A percentile compares a stretch with the other conserved stretches of the same genome.
These are phyloP conservation scores for Benthosema pterotum DNA, from an alignment of 2,797 vertebrate genomes.

Conservation along the genomic window DNA sequence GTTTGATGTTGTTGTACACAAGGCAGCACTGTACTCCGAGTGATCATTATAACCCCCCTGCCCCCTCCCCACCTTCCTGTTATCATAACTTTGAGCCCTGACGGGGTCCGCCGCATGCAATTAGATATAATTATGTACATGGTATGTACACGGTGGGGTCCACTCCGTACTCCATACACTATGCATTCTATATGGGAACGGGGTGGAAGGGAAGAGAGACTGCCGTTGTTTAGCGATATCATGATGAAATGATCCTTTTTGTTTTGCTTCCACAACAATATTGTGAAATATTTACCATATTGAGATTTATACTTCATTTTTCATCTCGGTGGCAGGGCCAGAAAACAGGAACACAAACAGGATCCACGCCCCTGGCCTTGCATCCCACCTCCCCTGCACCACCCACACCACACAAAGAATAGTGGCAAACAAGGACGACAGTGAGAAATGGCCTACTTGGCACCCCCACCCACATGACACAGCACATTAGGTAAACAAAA, in stretches of 20 bases:
- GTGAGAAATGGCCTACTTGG: conserved; percentile 56
- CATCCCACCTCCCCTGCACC: conserved; percentile 39
- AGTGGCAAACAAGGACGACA: conserved; percentile 58
- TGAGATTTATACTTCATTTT: conserved; percentile 33
- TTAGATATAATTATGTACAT: conserved; percentile 37
- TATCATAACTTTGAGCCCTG: conserved; percentile 24
- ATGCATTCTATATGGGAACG: conserved; percentile 43
- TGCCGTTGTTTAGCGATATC: conserved; percentile 48
- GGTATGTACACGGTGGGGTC: too few species aligned
- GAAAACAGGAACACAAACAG: conserved; percentile 10
- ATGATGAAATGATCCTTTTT: conserved; percentile 30
- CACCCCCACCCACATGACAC: conserved; percentile 36
- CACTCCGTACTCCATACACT: neutral
- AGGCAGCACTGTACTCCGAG: conserved; percentile 51
- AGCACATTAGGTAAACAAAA: conserved; percentile 60
- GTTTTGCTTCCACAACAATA: conserved; percentile 43
- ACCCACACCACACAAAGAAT: conserved; percentile 66
- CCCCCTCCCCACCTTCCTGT: conserved; percentile 9
- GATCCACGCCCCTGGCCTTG: conserved; percentile 37
- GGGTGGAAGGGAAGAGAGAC: conserved; percentile 48
- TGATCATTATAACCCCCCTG: conserved; percentile 49
- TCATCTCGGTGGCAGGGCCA: conserved; percentile 14
- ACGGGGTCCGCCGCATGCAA: conserved; percentile 55
- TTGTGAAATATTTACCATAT: conserved; percentile 54
- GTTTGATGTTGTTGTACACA: conserved; percentile 68